These are phyloP conservation scores for Nothobranchius furzeri DNA, from an alignment of 2,113 vertebrate species.

Conservation along the genomic window DNA sequence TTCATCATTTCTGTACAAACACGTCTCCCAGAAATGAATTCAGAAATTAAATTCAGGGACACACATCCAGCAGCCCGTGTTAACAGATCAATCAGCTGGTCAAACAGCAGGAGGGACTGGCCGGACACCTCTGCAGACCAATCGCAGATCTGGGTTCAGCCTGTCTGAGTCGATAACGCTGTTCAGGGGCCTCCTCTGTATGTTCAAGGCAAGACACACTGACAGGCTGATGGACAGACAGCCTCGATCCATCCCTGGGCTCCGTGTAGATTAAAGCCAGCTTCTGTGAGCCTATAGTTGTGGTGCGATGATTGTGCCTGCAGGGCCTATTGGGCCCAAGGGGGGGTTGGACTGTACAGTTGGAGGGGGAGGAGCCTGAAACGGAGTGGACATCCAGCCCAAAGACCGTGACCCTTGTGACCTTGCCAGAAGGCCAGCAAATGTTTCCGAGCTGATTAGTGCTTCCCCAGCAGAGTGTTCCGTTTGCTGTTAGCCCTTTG, in stretches of 20 bases:
- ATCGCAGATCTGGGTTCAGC: conserved; percentile 45
- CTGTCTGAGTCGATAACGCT: conserved; percentile 57
- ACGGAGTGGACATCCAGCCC: conserved; percentile 77
- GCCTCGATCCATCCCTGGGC: conserved; percentile 66
- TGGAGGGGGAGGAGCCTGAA: conserved; percentile 52
- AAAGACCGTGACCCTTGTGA: conserved; percentile 78
- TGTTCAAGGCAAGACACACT: conserved; percentile 60
- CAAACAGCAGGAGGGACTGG: conserved; percentile 67
- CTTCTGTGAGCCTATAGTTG: conserved; percentile 62
- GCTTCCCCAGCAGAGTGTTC: conserved; percentile 60
- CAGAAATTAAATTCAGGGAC: conserved; percentile 80
- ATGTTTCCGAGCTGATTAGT: conserved; percentile 83
- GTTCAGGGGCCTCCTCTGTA: conserved; percentile 51
- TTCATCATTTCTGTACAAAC: conserved; percentile 70
- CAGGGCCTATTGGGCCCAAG: conserved; percentile 69
- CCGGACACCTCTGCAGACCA: conserved; percentile 54
- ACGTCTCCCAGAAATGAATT: conserved; percentile 72
- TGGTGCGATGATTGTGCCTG: conserved; percentile 72
- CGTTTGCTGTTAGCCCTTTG: conserved; percentile 63
- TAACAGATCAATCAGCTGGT: conserved; percentile 78
- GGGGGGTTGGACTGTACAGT: conserved; percentile 57
- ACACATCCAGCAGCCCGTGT: conserved; percentile 68
- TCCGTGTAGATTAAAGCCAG: conserved; percentile 70
- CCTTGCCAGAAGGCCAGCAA: conserved; percentile 85
- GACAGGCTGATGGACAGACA: conserved; percentile 69